Percentiles rank a stretch among this genome's conserved stretches.
phyloP scores from a whole-genome alignment of 2,888 invertebrate genomes.

The Melinaea menophilus region DNA sequence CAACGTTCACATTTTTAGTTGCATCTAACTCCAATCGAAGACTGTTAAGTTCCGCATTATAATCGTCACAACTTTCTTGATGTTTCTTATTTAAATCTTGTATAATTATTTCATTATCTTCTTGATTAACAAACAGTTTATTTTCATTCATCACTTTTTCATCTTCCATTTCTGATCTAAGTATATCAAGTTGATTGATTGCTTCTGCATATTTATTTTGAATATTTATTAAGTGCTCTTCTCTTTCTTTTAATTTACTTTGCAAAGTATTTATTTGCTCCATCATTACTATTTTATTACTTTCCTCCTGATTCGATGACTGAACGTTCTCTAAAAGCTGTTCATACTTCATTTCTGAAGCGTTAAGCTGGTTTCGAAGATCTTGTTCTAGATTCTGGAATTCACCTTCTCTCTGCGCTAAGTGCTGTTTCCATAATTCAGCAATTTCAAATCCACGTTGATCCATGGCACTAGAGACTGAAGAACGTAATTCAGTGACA shows the following conservation, averaged over 20 bases:
- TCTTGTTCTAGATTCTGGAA: conserved; percentile 74
- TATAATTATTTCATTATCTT: conserved; percentile 65
- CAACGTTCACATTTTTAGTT: conserved; percentile 46
- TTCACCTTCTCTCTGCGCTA: conserved; percentile 80
- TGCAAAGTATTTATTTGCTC: conserved; percentile 66
- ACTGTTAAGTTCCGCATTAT: conserved; percentile 45
- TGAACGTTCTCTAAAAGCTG: conserved; percentile 67
- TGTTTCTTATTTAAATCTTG: conserved; percentile 48
- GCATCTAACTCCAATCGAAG: conserved; percentile 48
- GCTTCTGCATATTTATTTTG: conserved; percentile 66
- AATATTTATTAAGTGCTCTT: conserved; percentile 59
- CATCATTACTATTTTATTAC: conserved; percentile 58
- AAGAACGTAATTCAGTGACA: conserved; percentile 66
- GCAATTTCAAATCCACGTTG: conserved; percentile 83
- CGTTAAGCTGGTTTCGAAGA: conserved; percentile 71
- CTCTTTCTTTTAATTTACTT: conserved; percentile 67
- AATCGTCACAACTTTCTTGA: conserved; percentile 41
- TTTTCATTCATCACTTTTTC: conserved; percentile 67
- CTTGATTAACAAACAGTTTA: conserved; percentile 64
- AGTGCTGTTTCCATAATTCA: conserved; percentile 83
- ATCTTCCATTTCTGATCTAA: conserved; percentile 70
- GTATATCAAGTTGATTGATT: conserved; percentile 60
- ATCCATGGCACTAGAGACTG: conserved; percentile 77
- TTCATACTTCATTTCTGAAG: conserved; percentile 70
- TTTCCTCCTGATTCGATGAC: conserved; percentile 69